phyloP scores from a whole-genome alignment of 1,140 invertebrate genomes.

The Temnothorax longispinosus region DNA sequence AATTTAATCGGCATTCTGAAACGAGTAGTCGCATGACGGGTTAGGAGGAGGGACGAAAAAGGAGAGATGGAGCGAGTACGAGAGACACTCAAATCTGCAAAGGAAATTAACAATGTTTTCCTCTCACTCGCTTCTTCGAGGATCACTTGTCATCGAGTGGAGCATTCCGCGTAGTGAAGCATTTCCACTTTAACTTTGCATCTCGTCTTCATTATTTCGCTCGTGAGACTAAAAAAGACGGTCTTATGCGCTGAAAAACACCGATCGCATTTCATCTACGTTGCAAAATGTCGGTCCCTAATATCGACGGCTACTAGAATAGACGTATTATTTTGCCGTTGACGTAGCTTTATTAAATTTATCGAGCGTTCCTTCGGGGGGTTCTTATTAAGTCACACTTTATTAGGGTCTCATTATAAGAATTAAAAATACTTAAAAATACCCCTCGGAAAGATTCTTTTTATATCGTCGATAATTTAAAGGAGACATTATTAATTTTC shows the following conservation, averaged over 20 bases:
- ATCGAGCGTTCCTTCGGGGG: slow-evolving; percentile 10
- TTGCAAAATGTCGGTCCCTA: slow-evolving; percentile 36
- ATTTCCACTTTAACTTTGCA: slow-evolving; percentile 73
- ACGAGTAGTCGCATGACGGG: slow-evolving; percentile 63
- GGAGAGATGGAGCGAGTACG: slow-evolving; percentile 3
- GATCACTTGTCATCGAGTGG: slow-evolving; percentile 75
- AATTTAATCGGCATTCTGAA: slow-evolving; percentile 76
- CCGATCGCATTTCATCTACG: not conserved
- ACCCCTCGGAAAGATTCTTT: not conserved
- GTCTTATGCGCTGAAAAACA: not conserved
- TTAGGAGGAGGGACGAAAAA: slow-evolving; percentile 42
- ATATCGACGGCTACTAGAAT: slow-evolving; percentile 32
- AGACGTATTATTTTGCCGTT: slow-evolving; percentile 26
- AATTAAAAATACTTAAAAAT: slow-evolving; percentile 41
- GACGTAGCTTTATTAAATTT: slow-evolving; percentile 46
- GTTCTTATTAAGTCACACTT: slow-evolving; percentile 38
- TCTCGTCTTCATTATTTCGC: slow-evolving; percentile 62
- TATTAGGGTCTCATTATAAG: slow-evolving; percentile 32
- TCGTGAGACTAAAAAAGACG: not conserved
- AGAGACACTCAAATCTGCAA: slow-evolving; percentile 77
- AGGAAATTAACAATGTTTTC: slow-evolving; percentile 81
- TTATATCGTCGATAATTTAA: slow-evolving; percentile 8
- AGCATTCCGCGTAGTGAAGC: slow-evolving; percentile 67
- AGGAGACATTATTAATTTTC: not conserved
- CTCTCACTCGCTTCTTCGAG: slow-evolving; percentile 73